phyloP scores from a whole-genome alignment of 2,113 vertebrate species.

The Copsychus sechellarum region DNA sequence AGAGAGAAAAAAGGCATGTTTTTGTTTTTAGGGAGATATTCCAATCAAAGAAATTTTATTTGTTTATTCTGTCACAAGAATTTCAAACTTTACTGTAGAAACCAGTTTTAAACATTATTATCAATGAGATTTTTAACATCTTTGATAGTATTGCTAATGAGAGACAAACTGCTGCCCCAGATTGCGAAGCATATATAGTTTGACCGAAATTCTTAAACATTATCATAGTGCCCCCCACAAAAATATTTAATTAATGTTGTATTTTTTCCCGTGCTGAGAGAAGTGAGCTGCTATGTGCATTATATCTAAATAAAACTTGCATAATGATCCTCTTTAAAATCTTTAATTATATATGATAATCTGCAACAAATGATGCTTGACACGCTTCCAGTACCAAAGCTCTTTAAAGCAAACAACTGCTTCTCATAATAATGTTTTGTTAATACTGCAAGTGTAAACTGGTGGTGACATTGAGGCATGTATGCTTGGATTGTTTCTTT shows the following conservation, averaged over 20 bases:
- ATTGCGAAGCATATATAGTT: neutral
- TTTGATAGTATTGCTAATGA: neutral
- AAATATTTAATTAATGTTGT: conserved; percentile 35
- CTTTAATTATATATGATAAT: conserved; percentile 36
- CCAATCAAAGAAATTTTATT: neutral
- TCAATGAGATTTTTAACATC: neutral
- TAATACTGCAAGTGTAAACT: neutral
- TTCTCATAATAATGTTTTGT: neutral
- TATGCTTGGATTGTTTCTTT: neutral
- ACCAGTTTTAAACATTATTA: neutral
- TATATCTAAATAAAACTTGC: conserved; percentile 1
- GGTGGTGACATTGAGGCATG: neutral
- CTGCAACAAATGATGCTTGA: neutral
- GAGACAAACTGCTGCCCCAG: neutral
- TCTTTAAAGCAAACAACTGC: neutral
- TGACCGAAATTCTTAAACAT: conserved; percentile 20
- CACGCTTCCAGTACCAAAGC: neutral
- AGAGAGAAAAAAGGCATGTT: neutral
- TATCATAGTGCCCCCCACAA: neutral
- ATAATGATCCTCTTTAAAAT: conserved; percentile 9
- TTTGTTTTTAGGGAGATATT: neutral
- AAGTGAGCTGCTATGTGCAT: neutral
- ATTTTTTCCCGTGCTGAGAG: neutral
- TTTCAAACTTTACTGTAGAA: neutral
- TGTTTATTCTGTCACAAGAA: neutral